These are phyloP conservation scores for Drosophila fulvimacula DNA, from an alignment of 2,888 invertebrate species.

Conservation along the genomic window DNA sequence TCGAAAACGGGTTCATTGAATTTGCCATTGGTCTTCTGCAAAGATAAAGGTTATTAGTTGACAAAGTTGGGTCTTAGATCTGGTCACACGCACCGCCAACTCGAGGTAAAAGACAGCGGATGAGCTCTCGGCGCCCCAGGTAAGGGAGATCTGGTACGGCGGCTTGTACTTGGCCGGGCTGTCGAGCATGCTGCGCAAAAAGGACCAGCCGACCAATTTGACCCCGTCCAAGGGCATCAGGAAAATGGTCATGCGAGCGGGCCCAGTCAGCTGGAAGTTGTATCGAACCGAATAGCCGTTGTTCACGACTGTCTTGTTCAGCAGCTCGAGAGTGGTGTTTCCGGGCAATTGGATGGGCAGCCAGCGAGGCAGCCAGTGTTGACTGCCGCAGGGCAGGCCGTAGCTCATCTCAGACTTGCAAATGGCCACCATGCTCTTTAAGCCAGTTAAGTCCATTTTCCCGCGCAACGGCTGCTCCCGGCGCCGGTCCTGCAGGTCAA, in stretches of 20 bases:
- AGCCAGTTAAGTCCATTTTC: conserved; percentile 57
- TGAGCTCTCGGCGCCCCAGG: conserved; percentile 68
- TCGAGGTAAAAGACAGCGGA: conserved; percentile 76
- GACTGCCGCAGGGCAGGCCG: conserved; percentile 76
- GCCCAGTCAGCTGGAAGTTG: conserved; percentile 75
- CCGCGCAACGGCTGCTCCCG: conserved; percentile 55
- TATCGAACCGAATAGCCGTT: conserved; percentile 56
- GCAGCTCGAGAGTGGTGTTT: conserved; percentile 62
- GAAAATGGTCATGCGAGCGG: conserved; percentile 80
- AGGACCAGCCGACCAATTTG: conserved; percentile 77
- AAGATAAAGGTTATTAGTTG: not conserved
- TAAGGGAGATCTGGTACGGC: conserved; percentile 77
- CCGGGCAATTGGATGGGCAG: conserved; percentile 65
- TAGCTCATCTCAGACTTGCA: conserved; percentile 77
- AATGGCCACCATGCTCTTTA: conserved; percentile 53
- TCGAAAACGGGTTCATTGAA: conserved; percentile 78
- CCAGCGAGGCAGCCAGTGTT: conserved; percentile 75
- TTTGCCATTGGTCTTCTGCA: conserved; percentile 60
- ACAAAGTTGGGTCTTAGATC: too few species aligned
- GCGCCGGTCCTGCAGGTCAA: conserved; percentile 85
- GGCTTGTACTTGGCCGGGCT: conserved; percentile 61
- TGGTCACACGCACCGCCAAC: conserved; percentile 57
- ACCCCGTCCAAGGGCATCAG: conserved; percentile 69
- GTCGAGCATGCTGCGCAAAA: conserved; percentile 68
- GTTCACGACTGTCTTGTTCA: conserved; percentile 58